Evolutionary conservation across 1,140 invertebrate genomes (phyloP).

Genomic region (Monochamus saltuarius): DNA sequence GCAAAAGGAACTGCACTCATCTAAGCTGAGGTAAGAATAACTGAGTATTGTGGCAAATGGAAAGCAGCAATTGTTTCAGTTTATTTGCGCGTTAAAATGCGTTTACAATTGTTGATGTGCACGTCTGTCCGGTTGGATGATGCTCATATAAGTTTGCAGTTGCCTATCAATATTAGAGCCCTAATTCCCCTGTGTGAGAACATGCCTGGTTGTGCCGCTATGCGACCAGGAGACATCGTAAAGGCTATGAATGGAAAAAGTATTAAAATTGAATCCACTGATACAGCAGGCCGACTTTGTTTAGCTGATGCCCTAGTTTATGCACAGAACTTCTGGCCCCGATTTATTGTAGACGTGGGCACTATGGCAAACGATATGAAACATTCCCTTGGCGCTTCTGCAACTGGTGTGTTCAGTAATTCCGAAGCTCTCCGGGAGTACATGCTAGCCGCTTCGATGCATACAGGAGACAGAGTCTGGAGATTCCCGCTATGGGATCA

Average conservation of each 20-base stretch:
- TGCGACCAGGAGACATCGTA: slow-evolving; percentile 66
- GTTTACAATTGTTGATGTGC: no score
- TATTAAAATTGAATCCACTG: slow-evolving; percentile 67
- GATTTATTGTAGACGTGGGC: slow-evolving; percentile 63
- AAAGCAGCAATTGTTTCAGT: no score
- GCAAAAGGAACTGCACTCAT: no score
- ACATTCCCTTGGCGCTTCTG: slow-evolving; percentile 58
- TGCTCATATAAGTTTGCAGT: no score
- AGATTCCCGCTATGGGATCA: slow-evolving; percentile 64
- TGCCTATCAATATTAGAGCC: slow-evolving; percentile 61
- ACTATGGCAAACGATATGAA: slow-evolving; percentile 63
- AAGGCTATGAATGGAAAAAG: slow-evolving; percentile 66
- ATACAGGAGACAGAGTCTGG: slow-evolving; percentile 68
- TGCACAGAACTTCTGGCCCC: slow-evolving; percentile 62
- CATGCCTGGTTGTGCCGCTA: slow-evolving; percentile 62
- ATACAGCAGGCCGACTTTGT: slow-evolving; percentile 66
- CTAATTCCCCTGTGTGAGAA: slow-evolving; percentile 65
- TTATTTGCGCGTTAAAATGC: no score
- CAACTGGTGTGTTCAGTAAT: slow-evolving; percentile 62
- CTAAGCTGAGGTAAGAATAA: no score
- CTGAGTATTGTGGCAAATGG: no score
- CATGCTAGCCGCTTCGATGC: slow-evolving; percentile 55
- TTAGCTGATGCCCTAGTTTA: slow-evolving; percentile 67
- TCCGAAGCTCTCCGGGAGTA: slow-evolving; percentile 55
- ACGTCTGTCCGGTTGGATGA: no score